These are phyloP conservation scores for Pelosia muscerda DNA, from an alignment of 2,888 invertebrate species.

Conservation along the genomic window DNA sequence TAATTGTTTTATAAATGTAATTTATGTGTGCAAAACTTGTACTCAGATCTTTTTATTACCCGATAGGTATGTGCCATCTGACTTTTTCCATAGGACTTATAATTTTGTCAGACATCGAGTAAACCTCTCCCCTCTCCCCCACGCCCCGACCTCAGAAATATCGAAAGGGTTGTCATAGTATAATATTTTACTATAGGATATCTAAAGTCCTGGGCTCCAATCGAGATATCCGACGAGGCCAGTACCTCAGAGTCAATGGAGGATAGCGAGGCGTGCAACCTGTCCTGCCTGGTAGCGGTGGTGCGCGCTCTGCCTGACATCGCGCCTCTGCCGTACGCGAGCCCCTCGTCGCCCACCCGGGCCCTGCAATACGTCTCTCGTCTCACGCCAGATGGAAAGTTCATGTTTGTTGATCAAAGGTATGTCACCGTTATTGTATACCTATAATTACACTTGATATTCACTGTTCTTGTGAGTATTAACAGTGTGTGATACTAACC, in stretches of 20 bases:
- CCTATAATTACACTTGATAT: neutral
- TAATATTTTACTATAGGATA: slow-evolving; percentile 91
- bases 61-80: no score
- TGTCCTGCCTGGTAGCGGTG: slow-evolving; percentile 96
- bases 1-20: no score
- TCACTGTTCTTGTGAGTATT: neutral
- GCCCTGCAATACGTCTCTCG: slow-evolving; percentile 93
- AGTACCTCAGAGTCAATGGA: slow-evolving; percentile 87
- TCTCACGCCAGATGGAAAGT: slow-evolving; percentile 96
- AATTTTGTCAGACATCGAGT: no score
- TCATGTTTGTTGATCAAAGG: slow-evolving; percentile 97
- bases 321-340: slow-evolving; percentile 65
- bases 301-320: slow-evolving; percentile 90
- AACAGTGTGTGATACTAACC: no score
- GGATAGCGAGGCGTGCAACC: slow-evolving; percentile 86
- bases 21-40: no score
- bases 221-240: slow-evolving; percentile 91
- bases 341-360: slow-evolving; percentile 73
- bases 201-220: slow-evolving; percentile 95
- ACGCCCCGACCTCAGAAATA: no score
- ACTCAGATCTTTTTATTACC: no score
- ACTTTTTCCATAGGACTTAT: no score
- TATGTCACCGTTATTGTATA: slow-evolving; percentile 61
- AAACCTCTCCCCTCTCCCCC: no score
- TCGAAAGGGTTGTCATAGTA: no score